Evolutionary conservation across 2,888 invertebrate species (phyloP).

Genomic region (Scaptomyza flava): DNA sequence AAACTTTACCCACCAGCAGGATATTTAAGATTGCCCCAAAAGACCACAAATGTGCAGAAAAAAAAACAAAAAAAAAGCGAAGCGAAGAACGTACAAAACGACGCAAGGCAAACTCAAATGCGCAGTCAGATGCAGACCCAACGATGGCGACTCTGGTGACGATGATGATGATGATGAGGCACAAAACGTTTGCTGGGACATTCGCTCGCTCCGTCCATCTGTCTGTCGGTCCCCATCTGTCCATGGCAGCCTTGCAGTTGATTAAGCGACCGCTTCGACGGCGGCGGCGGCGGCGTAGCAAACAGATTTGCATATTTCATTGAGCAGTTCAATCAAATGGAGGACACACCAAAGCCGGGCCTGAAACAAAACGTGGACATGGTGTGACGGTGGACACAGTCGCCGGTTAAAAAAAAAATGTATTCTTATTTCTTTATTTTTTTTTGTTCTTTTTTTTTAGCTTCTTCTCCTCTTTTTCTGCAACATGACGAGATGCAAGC

Average conservation of each 20-base stretch:
- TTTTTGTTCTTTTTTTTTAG: not conserved
- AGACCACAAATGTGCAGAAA: conserved; percentile 66
- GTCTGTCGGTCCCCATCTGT: conserved; percentile 9
- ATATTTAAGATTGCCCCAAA: conserved; percentile 82
- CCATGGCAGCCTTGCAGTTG: conserved; percentile 62
- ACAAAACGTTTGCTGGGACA: conserved; percentile 51
- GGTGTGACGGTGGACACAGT: conserved; percentile 26
- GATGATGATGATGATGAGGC: conserved; percentile 49
- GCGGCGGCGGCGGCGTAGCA: conserved; percentile 44
- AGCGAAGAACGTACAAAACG: not conserved
- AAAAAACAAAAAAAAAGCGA: conserved; percentile 2
- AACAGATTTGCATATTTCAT: conserved; percentile 83
- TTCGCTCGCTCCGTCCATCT: conserved; percentile 8
- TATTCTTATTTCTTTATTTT: conserved; percentile 11
- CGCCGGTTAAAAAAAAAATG: conserved; percentile 27
- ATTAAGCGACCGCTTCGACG: conserved; percentile 64
- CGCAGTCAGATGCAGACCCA: conserved; percentile 45
- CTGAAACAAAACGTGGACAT: conserved; percentile 59
- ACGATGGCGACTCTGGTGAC: conserved; percentile 56
- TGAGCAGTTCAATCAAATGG: conserved; percentile 83
- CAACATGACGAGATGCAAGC: conserved; percentile 67
- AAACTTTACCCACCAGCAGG: conserved; percentile 83
- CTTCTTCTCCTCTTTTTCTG: conserved; percentile 13
- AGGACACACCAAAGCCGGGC: conserved; percentile 71
- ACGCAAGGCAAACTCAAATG: conserved; percentile 13